These are phyloP conservation scores for Stigmatopora argus DNA, from an alignment of 2,113 vertebrate genomes.

Conservation along the genomic window DNA sequence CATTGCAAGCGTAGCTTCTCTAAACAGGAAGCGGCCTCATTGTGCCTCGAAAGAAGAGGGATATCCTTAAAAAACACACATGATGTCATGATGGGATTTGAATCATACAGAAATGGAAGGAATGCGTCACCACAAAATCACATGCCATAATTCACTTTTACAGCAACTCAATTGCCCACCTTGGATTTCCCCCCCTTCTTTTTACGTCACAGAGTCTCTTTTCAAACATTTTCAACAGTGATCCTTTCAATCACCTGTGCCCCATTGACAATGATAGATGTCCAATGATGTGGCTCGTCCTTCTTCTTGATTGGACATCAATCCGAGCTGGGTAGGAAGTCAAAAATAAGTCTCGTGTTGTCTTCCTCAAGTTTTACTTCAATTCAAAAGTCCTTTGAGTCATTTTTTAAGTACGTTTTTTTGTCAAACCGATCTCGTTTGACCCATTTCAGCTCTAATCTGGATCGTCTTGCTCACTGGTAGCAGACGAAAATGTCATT, in stretches of 20 bases:
- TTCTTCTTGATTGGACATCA: too few relatives aligned
- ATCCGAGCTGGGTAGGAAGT: too few relatives aligned
- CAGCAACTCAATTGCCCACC: constrained; percentile 27
- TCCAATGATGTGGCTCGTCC: too few relatives aligned
- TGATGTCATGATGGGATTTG: constrained; percentile 61
- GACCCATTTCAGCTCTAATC: too few relatives aligned
- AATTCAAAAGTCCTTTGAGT: too few relatives aligned
- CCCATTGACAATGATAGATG: background rate
- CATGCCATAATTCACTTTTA: constrained; percentile 16
- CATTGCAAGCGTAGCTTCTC: constrained; percentile 42
- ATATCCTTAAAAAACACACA: constrained; percentile 73
- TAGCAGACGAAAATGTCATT: too few relatives aligned
- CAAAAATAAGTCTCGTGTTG: too few relatives aligned
- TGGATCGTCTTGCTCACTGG: too few relatives aligned
- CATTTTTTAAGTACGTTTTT: too few relatives aligned
- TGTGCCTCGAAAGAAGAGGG: constrained; percentile 70
- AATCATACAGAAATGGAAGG: constrained; percentile 14
- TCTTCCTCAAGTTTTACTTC: too few relatives aligned
- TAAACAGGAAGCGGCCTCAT: constrained; percentile 75
- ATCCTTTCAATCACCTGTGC: constrained; percentile 28
- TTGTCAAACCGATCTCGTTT: too few relatives aligned
- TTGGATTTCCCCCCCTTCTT: background rate
- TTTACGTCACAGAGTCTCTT: background rate
- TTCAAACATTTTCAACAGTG: background rate
- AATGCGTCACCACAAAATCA: constrained; percentile 29